A percentile compares a stretch with the other conserved stretches of the same genome.
These are phyloP conservation scores for Drosophila sordidapex DNA, from an alignment of 2,888 invertebrate species.

Conservation along the genomic window DNA sequence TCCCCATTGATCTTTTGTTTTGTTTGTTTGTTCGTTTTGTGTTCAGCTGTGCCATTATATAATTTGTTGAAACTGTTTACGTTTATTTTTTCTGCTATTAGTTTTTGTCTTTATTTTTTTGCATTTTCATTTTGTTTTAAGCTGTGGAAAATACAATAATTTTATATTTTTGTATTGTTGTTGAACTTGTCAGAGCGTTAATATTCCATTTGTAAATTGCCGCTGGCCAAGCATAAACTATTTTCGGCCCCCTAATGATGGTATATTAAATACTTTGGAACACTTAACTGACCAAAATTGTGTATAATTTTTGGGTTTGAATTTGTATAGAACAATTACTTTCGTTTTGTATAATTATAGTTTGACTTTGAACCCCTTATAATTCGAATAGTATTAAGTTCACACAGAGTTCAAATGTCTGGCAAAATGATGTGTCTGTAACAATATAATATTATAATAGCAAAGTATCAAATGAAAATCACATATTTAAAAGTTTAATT, in stretches of 20 bases:
- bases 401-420: conserved; percentile 10
- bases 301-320: not conserved
- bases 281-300: conserved; percentile 46
- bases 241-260: conserved; percentile 47
- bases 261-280: conserved; percentile 33
- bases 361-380: conserved; percentile 15
- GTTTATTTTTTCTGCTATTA: conserved; percentile 1
- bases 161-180: conserved; percentile 3
- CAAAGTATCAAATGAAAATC: not conserved
- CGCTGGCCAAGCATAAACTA: conserved; percentile 58
- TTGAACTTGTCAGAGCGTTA: conserved; percentile 58
- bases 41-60: conserved; percentile 49
- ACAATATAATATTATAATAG: conserved; percentile 3
- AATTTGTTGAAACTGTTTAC: conserved; percentile 36
- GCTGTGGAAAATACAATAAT: not conserved
- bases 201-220: conserved; percentile 46
- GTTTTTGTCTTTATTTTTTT: conserved; percentile 4
- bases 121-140: not conserved
- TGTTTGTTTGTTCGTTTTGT: conserved; percentile 24
- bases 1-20: not conserved
- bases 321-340: conserved; percentile 10
- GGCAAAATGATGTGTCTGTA: not conserved
- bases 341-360: conserved; percentile 15
- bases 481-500: conserved; percentile 4
- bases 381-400: conserved; percentile 6